phyloP scores from a whole-genome alignment of 2,888 invertebrate genomes.

The Trachelus stipa region DNA sequence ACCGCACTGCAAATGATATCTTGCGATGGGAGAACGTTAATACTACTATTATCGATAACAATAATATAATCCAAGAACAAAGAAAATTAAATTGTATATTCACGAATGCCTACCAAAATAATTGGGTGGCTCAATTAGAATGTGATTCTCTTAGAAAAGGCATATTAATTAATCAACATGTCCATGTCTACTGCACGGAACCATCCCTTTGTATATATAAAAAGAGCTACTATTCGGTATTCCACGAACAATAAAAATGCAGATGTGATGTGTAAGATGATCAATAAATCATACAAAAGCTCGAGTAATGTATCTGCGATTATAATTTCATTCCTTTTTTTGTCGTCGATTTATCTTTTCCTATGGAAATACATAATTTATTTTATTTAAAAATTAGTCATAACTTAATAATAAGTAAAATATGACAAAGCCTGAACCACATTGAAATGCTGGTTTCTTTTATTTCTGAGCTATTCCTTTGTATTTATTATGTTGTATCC shows the following conservation, averaged over 20 bases:
- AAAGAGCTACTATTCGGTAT: constrained; percentile 41
- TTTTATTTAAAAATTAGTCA: not conserved
- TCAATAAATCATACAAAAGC: constrained; percentile 30
- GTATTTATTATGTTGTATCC: not conserved
- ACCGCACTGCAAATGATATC: too few species aligned
- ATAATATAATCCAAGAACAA: not conserved
- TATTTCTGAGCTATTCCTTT: not conserved
- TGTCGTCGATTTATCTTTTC: not conserved
- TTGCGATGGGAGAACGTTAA: not conserved
- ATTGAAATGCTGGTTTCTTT: not conserved
- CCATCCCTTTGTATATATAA: constrained; percentile 42
- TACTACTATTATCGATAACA: not conserved
- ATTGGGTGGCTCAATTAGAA: not conserved
- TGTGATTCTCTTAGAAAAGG: not conserved
- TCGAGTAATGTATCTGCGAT: not conserved
- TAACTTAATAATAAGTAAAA: not conserved
- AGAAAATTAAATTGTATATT: not conserved
- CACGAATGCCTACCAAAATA: not conserved
- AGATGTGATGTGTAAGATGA: constrained; percentile 53
- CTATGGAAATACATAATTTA: not conserved
- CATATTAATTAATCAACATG: not conserved
- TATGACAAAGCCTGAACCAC: not conserved
- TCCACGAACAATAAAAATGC: constrained; percentile 24
- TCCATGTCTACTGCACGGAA: not conserved
- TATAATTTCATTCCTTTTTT: not conserved